Evolutionary conservation across 2,888 invertebrate species (phyloP).

Genomic region (Xylocampa areola): DNA sequence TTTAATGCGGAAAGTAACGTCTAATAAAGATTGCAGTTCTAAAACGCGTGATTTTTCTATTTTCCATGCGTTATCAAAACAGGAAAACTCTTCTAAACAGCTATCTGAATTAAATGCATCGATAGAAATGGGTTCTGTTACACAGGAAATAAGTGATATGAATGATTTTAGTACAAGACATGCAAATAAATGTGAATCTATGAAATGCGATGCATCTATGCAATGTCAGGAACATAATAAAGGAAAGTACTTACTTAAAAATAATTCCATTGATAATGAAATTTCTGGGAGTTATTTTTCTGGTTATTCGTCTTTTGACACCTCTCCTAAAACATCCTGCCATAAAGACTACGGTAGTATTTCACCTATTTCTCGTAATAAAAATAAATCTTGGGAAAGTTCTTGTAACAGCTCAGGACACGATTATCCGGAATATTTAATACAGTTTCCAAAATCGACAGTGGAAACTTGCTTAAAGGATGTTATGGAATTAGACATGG

Average conservation of each 20-base stretch:
- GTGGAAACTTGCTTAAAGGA: conserved; percentile 49
- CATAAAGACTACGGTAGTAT: conserved; percentile 28
- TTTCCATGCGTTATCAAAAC: conserved; percentile 1
- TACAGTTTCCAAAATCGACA: conserved; percentile 46
- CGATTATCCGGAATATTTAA: conserved; percentile 48
- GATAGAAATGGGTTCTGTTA: conserved; percentile 4
- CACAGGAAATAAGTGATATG: neutral
- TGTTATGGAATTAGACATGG: conserved; percentile 37
- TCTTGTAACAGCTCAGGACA: conserved; percentile 52
- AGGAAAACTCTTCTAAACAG: neutral
- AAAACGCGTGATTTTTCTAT: neutral
- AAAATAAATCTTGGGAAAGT: conserved; percentile 38
- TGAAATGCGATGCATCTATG: conserved; percentile 25
- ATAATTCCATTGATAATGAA: conserved; percentile 16
- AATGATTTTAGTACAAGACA: conserved; percentile 6
- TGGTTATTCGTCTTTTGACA: conserved; percentile 31
- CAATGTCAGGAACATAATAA: conserved; percentile 23
- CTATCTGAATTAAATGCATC: conserved; percentile 4
- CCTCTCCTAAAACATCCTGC: conserved; percentile 19
- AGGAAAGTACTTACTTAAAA: conserved; percentile 23
- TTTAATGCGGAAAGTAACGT: neutral
- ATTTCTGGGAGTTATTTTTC: conserved; percentile 32
- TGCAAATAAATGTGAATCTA: conserved; percentile 10
- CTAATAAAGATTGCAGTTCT: conserved; percentile 2
- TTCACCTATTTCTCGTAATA: conserved; percentile 7